Evolutionary conservation across 2,888 invertebrate species (phyloP), one percentile per base, ranked within the genome.

Genomic region (Brachyptera risi): DNA sequence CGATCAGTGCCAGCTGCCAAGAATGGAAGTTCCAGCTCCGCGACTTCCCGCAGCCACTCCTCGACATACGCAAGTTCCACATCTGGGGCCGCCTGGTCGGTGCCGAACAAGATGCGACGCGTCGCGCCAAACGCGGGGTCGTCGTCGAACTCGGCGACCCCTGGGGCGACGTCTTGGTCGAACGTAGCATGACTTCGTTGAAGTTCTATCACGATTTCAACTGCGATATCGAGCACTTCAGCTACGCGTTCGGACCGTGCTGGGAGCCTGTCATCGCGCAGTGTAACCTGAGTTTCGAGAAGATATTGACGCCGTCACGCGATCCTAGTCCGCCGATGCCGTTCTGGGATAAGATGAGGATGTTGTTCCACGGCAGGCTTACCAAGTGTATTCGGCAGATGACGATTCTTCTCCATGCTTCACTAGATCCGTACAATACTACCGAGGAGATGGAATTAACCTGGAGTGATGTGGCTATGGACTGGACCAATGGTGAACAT

Each of bases 391-490:
- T 93, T 17, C 85, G 88, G 69, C 90, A 91, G 72, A 82, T 96
- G 74, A 94, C 95, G 0, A 90, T 96, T 37, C 78, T 97, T 37
- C 79, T 99, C 63, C 97, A 97, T 73, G 97, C 96, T 2, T 97
- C 97, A 0, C 80, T 96, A 11, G 96, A 99, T 78, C 99, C 99
- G 0, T 99, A 98, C 76, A 99, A 99, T 73, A 95, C 95, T 3
- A 98, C 98, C 0, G 99, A 99, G 75, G 93, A 98, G 78, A 96
- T 99, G 93, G 98, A 99, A 75, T 82, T 97, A 65, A 92, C 93
- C 0, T 99, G 98, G 97, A 88, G 86, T 38, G 87, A 93, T 68
- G 85, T 96, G 2, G 88, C 91, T 31, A 85, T 99, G 72, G 96
- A 98, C 70, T 98, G 98, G 97, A 95, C 94, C 0, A 93, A 95